Conservation (phyloP, 2,888 invertebrate species). For the Myopa tessellatipennis region DNA sequence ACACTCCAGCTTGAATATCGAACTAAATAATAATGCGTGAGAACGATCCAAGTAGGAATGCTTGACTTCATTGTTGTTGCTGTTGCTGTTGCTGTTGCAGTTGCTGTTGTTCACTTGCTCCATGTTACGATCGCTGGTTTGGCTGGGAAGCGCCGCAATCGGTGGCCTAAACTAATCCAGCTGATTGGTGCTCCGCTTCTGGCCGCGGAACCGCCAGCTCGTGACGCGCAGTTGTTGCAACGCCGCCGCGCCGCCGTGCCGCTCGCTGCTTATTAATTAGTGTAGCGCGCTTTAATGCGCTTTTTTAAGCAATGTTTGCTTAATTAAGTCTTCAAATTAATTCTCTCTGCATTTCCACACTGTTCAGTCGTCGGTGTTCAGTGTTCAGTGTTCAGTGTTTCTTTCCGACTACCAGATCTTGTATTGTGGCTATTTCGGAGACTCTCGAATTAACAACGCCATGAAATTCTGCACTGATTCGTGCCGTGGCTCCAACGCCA, state of each 20-base stretch:
- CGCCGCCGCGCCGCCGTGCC: neutral
- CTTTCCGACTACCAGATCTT: neutral
- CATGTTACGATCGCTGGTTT: neutral
- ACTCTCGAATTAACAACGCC: slow-evolving; percentile 16
- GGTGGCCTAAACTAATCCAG: neutral
- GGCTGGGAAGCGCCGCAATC: neutral
- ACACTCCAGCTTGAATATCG: neutral
- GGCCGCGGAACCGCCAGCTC: no score
- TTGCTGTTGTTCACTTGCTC: neutral
- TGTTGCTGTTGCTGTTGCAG: neutral
- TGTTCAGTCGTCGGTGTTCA: neutral
- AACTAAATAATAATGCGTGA: neutral
- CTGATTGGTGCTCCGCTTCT: neutral
- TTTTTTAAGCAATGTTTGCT: slow-evolving; percentile 17
- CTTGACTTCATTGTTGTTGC: neutral
- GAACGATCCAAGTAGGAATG: neutral
- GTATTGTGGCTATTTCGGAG: neutral
- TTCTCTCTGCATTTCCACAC: neutral
- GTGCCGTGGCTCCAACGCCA: slow-evolving; percentile 24
- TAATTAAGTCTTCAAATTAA: slow-evolving; percentile 34
- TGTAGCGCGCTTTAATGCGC: neutral
- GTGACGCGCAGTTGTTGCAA: neutral
- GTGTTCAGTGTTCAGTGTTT: neutral
- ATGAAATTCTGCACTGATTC: slow-evolving; percentile 29
- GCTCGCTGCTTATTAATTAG: slow-evolving; percentile 35